Evolutionary conservation across 1,140 invertebrate species (phyloP).

Genomic region (Ptiloglossa arizonensis): DNA sequence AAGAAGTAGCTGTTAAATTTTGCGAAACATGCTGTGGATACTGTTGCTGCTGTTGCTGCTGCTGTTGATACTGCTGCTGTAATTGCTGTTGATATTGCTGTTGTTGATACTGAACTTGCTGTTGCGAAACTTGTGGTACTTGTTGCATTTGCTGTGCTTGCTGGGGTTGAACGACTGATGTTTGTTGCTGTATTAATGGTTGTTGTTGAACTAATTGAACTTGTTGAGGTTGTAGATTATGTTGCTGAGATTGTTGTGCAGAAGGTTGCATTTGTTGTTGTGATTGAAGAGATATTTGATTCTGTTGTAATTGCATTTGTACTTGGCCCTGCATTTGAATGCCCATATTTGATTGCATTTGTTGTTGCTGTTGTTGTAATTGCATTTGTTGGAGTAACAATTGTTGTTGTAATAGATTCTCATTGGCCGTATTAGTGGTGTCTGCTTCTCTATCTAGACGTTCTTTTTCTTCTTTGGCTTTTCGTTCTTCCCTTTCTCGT

Average conservation of each 20-base stretch:
- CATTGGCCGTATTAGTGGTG: slow-evolving; percentile 62
- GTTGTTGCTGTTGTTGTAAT: slow-evolving; percentile 82
- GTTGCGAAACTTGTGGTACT: slow-evolving; percentile 71
- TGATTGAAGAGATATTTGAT: slow-evolving; percentile 83
- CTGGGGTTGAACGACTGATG: slow-evolving; percentile 85
- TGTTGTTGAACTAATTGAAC: slow-evolving; percentile 78
- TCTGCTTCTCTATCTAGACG: slow-evolving; percentile 78
- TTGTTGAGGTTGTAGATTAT: slow-evolving; percentile 77
- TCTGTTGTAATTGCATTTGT: slow-evolving; percentile 78
- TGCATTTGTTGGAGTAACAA: slow-evolving; percentile 83
- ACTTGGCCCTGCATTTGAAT: slow-evolving; percentile 72
- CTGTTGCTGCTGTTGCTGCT: slow-evolving; percentile 79
- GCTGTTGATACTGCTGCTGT: slow-evolving; percentile 78
- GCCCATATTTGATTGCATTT: slow-evolving; percentile 78
- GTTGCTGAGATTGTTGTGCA: slow-evolving; percentile 72
- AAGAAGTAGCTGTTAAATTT: slow-evolving; percentile 78
- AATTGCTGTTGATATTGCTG: slow-evolving; percentile 79
- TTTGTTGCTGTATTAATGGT: slow-evolving; percentile 79
- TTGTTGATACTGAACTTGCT: slow-evolving; percentile 80
- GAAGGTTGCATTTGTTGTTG: slow-evolving; percentile 74
- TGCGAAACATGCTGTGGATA: slow-evolving; percentile 75
- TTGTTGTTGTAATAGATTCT: slow-evolving; percentile 79
- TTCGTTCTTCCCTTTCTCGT: slow-evolving; percentile 85
- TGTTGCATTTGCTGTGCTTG: slow-evolving; percentile 83
- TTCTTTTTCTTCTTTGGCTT: slow-evolving; percentile 81